These are phyloP conservation scores for Adrianichthys oophorus DNA, from an alignment of 2,797 vertebrate species.

Conservation along the genomic window DNA sequence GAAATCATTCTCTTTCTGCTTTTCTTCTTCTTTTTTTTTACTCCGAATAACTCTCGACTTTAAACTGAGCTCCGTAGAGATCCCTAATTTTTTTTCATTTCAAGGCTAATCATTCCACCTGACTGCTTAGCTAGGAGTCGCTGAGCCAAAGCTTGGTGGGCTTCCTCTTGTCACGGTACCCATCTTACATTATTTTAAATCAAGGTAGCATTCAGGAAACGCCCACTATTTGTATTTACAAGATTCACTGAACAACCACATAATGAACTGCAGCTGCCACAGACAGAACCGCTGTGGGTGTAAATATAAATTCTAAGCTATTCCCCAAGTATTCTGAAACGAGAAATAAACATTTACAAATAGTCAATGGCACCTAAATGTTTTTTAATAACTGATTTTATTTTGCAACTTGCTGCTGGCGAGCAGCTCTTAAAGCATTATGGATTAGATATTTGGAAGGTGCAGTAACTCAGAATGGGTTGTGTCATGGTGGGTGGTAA, in stretches of 20 bases:
- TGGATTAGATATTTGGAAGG: no score
- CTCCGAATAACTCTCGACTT: conserved; percentile 46
- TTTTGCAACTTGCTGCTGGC: background rate
- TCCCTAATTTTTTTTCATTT: conserved; percentile 41
- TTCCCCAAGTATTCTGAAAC: background rate
- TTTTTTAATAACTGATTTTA: background rate
- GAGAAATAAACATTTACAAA: background rate
- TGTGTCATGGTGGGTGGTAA: conserved; percentile 6
- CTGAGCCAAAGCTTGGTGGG: conserved; percentile 50
- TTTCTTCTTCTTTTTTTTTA: conserved; percentile 56
- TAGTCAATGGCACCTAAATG: background rate
- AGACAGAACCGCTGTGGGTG: background rate
- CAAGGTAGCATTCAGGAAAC: conserved; percentile 72
- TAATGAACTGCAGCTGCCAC: conserved; percentile 22
- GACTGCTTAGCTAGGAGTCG: conserved; percentile 33
- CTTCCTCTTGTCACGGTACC: conserved; percentile 71
- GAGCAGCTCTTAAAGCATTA: no score
- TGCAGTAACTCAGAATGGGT: no score
- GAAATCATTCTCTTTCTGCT: conserved; percentile 65
- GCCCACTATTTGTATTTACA: conserved; percentile 64
- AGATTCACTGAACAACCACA: conserved; percentile 42
- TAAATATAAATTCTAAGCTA: conserved; percentile 1
- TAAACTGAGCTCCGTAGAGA: conserved; percentile 10
- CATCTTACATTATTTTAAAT: conserved; percentile 53
- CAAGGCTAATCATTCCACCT: conserved; percentile 33